These are phyloP conservation scores for Iphiclides podalirius DNA, from an alignment of 2,888 invertebrate genomes.

Conservation along the genomic window DNA sequence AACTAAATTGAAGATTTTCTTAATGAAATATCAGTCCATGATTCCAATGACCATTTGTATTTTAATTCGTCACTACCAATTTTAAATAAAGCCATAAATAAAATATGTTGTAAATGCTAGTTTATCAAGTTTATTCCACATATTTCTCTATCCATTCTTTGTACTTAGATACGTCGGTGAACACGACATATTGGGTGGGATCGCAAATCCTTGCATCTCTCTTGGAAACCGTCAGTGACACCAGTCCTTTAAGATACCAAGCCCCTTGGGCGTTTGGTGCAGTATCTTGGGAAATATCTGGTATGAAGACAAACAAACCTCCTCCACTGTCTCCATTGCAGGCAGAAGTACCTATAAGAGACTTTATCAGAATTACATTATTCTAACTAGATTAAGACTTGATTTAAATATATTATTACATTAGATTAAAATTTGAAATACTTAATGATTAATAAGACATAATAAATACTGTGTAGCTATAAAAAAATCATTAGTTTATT, in stretches of 20 bases:
- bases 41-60: too few relatives aligned
- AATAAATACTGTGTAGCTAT: too few relatives aligned
- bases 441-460: too few relatives aligned
- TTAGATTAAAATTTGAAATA: too few relatives aligned
- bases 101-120: background rate
- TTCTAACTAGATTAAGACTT: too few relatives aligned
- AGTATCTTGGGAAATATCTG: slow-evolving; percentile 32
- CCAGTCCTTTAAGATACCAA: slow-evolving; percentile 47
- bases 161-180: slow-evolving; percentile 56
- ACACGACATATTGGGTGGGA: slow-evolving; percentile 58
- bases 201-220: slow-evolving; percentile 52
- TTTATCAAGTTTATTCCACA: background rate
- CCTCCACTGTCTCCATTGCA: slow-evolving; percentile 77
- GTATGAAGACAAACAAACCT: slow-evolving; percentile 55
- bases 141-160: slow-evolving; percentile 37
- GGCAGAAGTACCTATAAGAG: slow-evolving; percentile 59
- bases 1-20: too few relatives aligned
- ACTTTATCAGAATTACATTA: too few relatives aligned
- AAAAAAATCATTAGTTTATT: too few relatives aligned
- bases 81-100: too few relatives aligned
- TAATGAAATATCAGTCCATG: too few relatives aligned
- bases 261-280: slow-evolving; percentile 34
- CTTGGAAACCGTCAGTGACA: slow-evolving; percentile 40
- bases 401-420: too few relatives aligned
- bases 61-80: too few relatives aligned